Percentiles rank a stretch among this genome's conserved stretches.
Conservation (phyloP, 2,113 vertebrate species). For the Morone chrysops region DNA sequence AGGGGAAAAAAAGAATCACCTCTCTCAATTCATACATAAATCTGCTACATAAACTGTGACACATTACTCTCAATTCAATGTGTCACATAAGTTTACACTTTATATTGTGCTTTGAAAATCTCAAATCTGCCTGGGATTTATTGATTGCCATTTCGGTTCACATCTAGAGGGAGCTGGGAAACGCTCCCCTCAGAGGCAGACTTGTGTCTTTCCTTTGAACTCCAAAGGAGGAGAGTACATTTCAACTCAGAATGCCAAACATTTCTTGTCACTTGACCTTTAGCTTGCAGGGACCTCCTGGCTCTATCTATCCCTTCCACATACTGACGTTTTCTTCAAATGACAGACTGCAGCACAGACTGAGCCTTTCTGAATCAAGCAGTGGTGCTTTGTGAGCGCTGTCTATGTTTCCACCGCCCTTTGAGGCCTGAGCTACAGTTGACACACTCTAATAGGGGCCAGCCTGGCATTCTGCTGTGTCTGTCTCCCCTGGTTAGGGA, state of each 20-base stretch:
- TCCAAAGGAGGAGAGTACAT: slow-evolving; percentile 37
- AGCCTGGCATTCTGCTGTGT: slow-evolving; percentile 40
- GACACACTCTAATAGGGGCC: slow-evolving; percentile 56
- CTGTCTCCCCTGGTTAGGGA: slow-evolving; percentile 54
- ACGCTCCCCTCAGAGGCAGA: slow-evolving; percentile 34
- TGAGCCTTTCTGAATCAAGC: slow-evolving; percentile 49
- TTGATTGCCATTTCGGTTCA: slow-evolving; percentile 62
- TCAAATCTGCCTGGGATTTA: slow-evolving; percentile 44
- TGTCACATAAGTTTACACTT: neutral
- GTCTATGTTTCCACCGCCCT: slow-evolving; percentile 35
- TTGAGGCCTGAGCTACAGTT: slow-evolving; percentile 57
- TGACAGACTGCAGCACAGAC: slow-evolving; percentile 44
- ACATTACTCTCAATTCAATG: slow-evolving; percentile 14
- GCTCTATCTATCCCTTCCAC: slow-evolving; percentile 52
- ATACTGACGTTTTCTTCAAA: slow-evolving; percentile 53
- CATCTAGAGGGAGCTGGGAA: slow-evolving; percentile 41
- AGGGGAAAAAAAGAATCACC: neutral
- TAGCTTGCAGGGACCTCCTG: slow-evolving; percentile 60
- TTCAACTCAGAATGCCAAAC: slow-evolving; percentile 61
- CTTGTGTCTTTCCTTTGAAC: slow-evolving; percentile 35
- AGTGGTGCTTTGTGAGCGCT: slow-evolving; percentile 22
- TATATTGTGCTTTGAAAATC: slow-evolving; percentile 16
- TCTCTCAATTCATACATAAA: slow-evolving; percentile 6
- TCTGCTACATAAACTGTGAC: neutral
- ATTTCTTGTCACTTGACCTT: slow-evolving; percentile 73